These are phyloP conservation scores for Melanotaenia parkinsoni DNA, from an alignment of 2,797 vertebrate species.

Conservation along the genomic window DNA sequence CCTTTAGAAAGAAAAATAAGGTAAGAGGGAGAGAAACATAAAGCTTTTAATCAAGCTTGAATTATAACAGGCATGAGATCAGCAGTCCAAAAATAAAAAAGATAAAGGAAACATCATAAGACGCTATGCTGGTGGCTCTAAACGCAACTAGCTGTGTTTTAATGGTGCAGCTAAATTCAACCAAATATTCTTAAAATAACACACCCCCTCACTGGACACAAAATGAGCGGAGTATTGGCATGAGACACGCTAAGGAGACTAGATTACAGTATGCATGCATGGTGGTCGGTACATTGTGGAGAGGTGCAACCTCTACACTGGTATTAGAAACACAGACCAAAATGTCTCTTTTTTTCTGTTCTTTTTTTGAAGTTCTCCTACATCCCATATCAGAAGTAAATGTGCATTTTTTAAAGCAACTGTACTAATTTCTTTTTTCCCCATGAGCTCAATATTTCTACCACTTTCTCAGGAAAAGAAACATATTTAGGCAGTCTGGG, in stretches of 20 bases:
- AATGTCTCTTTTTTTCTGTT: too few species aligned
- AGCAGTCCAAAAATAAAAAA: background rate
- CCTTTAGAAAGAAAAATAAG: constrained; percentile 2
- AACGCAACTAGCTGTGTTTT: background rate
- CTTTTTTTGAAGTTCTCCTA: too few species aligned
- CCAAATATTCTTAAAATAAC: background rate
- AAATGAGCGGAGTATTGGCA: too few species aligned
- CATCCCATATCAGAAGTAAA: too few species aligned
- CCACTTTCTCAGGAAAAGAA: background rate
- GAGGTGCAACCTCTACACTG: too few species aligned
- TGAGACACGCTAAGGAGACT: too few species aligned
- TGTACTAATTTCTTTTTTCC: too few species aligned
- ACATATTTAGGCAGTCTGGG: background rate
- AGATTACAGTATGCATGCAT: too few species aligned
- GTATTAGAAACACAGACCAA: too few species aligned
- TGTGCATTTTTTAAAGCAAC: too few species aligned
- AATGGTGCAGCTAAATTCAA: background rate
- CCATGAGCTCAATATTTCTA: background rate
- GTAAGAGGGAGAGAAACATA: constrained; percentile 7
- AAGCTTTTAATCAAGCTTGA: constrained; percentile 9
- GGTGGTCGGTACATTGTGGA: too few species aligned
- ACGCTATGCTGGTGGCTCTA: background rate
- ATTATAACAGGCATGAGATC: background rate
- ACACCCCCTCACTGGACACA: background rate
- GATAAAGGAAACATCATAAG: background rate